These are phyloP conservation scores for Megalurothrips usitatus DNA, from an alignment of 2,888 invertebrate species.

Conservation along the genomic window DNA sequence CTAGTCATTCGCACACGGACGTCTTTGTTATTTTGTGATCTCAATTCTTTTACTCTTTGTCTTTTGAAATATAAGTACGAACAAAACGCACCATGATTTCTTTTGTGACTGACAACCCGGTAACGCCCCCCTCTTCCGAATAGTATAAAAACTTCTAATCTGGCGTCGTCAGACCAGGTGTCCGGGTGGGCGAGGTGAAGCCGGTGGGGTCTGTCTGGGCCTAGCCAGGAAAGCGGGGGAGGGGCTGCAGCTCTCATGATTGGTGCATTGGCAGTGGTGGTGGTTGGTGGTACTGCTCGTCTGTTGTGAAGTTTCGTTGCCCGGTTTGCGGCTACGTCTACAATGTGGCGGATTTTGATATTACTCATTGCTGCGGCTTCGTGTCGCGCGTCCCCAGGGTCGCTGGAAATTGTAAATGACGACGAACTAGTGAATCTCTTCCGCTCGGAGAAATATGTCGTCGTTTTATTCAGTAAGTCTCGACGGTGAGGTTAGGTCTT, in stretches of 20 bases:
- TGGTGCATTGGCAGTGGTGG: too few relatives aligned
- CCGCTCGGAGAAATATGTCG: conserved; percentile 71
- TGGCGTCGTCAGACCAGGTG: too few relatives aligned
- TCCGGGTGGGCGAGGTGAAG: too few relatives aligned
- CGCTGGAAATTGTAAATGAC: conserved; percentile 62
- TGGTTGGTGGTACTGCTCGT: too few relatives aligned
- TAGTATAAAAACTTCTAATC: too few relatives aligned
- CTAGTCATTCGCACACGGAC: not conserved
- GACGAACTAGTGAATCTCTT: conserved; percentile 73
- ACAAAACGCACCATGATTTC: not conserved
- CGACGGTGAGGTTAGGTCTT: conserved; percentile 25
- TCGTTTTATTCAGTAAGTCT: conserved; percentile 76
- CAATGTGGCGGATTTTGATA: not conserved
- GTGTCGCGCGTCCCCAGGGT: not conserved
- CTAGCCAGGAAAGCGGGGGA: too few relatives aligned
- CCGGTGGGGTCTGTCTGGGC: too few relatives aligned
- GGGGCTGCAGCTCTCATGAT: too few relatives aligned
- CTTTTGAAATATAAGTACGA: not conserved
- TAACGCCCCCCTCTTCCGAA: too few relatives aligned
- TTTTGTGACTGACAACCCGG: too few relatives aligned
- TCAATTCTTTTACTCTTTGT: not conserved
- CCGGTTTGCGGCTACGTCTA: not conserved
- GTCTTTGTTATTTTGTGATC: not conserved
- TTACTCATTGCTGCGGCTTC: not conserved
- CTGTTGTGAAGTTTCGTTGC: too few relatives aligned